Evolutionary conservation across 2,113 vertebrate species (phyloP), one percentile per base, ranked within the genome.

Genomic region (Ivindomyrus marchei): DNA sequence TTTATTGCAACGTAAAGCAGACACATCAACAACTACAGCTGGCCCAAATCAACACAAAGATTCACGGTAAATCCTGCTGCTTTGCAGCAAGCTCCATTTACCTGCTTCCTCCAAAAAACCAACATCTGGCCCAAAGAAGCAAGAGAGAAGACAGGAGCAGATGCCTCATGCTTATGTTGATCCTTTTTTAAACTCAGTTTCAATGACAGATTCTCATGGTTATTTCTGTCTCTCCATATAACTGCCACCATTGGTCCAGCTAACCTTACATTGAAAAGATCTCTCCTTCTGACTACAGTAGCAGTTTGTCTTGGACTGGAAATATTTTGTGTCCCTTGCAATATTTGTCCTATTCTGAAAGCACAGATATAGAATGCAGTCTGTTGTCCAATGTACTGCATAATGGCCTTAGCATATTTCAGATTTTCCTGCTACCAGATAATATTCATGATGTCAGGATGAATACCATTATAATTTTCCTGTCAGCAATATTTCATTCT

Each of bases 261-360:
- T 52, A 87, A 87, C 11, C 49, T 87, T 36, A 47, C 27, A 52
- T n/a, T 50, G 46, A 86, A 52, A 53, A 13, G 27, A 10, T 24
- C 11, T 50, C 85, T 49, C 45, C 84, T 49, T 52, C 47, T 87
- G 85, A 87, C 49, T 46, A 31, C 85, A 87, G 50, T 47, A 47
- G 19, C 42, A 46, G 83, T 85, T 47, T 47, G 83, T 47, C 42
- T 85, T 85, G 21, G 83, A 47, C 42, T 45, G 31, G 36, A 19
- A 45, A 39, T 83, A 45, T 45, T 45, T 83, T 42, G n/a, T 83
- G 77, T 83, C 36, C 77, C 77, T 45, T 45, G 77, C 83, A 46
- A n/a, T 47, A 85, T 85, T 46, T 85, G 83, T 85, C 83, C 45
- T 85, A n/a, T 21, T 85, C 21, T 45, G 39, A 85, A 85, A 85